Percentiles rank a stretch among this genome's conserved stretches.
phyloP scores from a whole-genome alignment of 2,888 invertebrate genomes.

The Melieria crassipennis region DNA sequence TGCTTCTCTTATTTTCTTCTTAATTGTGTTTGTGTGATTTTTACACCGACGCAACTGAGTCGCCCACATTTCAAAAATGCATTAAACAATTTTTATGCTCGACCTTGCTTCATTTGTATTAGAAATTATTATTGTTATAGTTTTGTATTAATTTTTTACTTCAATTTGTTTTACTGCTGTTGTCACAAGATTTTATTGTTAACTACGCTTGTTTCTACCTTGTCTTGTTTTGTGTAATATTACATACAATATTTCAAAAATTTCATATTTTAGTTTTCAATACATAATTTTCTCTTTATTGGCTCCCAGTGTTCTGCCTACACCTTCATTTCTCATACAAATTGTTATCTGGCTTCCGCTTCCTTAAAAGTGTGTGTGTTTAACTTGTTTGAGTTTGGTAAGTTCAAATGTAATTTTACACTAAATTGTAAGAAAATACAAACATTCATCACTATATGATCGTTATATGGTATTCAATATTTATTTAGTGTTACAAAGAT shows the following conservation, averaged over 20 bases:
- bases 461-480: constrained; percentile 3
- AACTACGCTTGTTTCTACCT: constrained; percentile 30
- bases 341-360: neutral
- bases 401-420: constrained; percentile 10
- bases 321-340: neutral
- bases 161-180: neutral
- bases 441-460: constrained; percentile 10
- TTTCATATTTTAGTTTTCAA: neutral
- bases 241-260: neutral
- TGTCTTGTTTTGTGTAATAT: constrained; percentile 9
- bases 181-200: constrained; percentile 20
- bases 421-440: constrained; percentile 28
- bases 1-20: neutral
- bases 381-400: constrained; percentile 3
- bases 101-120: no score
- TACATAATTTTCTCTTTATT: neutral
- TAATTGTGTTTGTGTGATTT: neutral
- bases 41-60: no score
- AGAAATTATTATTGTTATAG: no score
- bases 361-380: neutral
- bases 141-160: neutral
- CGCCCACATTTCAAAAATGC: no score
- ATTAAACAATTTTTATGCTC: no score
- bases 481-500: neutral
- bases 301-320: neutral